Base-by-base conservation (phyloP, 1,140 invertebrate species). In the Macrobrachium nipponense region DNA sequence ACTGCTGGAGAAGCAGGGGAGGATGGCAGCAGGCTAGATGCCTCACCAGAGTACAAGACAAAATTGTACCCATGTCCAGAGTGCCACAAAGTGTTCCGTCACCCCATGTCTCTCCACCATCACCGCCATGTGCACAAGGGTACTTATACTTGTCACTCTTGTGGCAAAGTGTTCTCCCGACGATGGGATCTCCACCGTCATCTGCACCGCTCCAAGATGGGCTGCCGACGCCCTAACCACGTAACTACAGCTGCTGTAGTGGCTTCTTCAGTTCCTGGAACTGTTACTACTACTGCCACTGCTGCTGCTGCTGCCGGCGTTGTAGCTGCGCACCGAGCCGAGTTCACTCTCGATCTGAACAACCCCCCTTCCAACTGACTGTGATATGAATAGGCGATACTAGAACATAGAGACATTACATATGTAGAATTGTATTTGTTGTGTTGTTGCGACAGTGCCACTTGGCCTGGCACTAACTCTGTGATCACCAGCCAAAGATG, bases 61-160 rank as follows among this genome's bases (percentile, higher is more conserved):
- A 89, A 89, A 36, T 78, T 89, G 76, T 89, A 90, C 87, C 87
- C 88, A 58, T 90, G 89, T 78, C 86, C 89, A 36, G 89, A 90
- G 88, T 90, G 89, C 82, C 86, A 87, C 81, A 89, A 89, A 76
- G 85, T 90, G 77, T 90, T 89, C 84, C 88, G 88, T 15, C 89
- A 90, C 87, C 89, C 89, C 20, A 89, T 89, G 78, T 89, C 89
- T n/a, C 78, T 90, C 23, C 89, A 89, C 70, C 89, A 90, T 76
- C 89, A 90, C 83, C 88, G 89, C 73, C 89, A 90, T 70, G 88
- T 90, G 27, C 89, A 90, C 85, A 88, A 89, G 62, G 89, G 89
- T 36, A 89, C 89, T 51, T 89, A 89, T 80, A 90, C 89, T 12
- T 90, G 89, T 79, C 89, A 89, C 64, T 88, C 89, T n/a, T 90